A percentile compares a stretch with the other conserved stretches of the same genome.
Conservation (phyloP, 2,888 invertebrate genomes). For the Megalurothrips usitatus region DNA sequence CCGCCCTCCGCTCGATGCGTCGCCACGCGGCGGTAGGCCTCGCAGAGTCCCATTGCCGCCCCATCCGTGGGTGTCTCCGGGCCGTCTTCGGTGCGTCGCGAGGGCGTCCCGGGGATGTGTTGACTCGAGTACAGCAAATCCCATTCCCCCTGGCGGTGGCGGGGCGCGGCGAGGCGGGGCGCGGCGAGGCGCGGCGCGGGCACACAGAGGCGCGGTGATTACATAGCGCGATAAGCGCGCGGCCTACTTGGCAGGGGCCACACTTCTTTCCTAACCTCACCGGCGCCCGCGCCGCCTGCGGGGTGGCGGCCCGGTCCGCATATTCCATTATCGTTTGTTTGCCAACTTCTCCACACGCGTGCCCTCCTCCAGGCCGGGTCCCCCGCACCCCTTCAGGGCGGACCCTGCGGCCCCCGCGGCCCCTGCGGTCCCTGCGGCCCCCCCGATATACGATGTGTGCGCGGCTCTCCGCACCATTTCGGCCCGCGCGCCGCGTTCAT, state of each 20-base stretch:
- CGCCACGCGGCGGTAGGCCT: too few relatives aligned
- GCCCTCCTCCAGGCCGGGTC: not conserved
- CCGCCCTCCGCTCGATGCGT: too few relatives aligned
- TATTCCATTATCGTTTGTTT: conserved; percentile 27
- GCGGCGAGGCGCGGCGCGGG: not conserved
- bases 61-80: not conserved
- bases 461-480: conserved; percentile 6
- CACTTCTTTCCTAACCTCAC: not conserved
- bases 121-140: not conserved
- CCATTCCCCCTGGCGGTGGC: not conserved
- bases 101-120: conserved; percentile 21
- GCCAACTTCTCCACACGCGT: conserved; percentile 25
- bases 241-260: not conserved
- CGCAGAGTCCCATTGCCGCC: conserved; percentile 7
- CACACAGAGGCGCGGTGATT: too few relatives aligned
- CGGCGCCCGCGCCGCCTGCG: not conserved
- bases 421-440: too few relatives aligned
- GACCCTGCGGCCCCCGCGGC: not conserved
- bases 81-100: too few relatives aligned
- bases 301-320: not conserved
- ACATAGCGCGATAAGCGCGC: too few relatives aligned
- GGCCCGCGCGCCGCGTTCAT: not conserved
- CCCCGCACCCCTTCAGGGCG: too few relatives aligned
- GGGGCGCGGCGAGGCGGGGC: not conserved
- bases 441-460: not conserved